A percentile compares a stretch with the other conserved stretches of the same genome.
Evolutionary conservation across 1,140 invertebrate genomes (phyloP).

Genomic region (Daktulosphaira vitifoliae): DNA sequence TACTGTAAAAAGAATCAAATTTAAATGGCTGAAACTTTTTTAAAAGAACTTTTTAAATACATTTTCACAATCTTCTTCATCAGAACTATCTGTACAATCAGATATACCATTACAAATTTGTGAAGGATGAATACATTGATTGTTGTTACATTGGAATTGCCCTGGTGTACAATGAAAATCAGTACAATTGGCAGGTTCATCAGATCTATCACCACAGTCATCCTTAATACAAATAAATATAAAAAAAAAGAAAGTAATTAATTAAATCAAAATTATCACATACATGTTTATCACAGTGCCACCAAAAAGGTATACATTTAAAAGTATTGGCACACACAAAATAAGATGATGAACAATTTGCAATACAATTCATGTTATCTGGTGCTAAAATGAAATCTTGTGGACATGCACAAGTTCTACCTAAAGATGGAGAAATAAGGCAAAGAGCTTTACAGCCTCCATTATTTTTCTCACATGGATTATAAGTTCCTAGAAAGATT

Average conservation of each 20-base stretch:
- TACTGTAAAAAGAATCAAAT: conserved; percentile 35
- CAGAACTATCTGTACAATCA: conserved; percentile 58
- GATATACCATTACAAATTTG: conserved; percentile 58
- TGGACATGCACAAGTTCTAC: conserved; percentile 62
- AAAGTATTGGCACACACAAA: conserved; percentile 64
- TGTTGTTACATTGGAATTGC: conserved; percentile 65
- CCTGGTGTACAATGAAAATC: conserved; percentile 64
- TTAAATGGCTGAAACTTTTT: background rate
- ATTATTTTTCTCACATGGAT: conserved; percentile 46
- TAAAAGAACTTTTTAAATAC: conserved; percentile 1
- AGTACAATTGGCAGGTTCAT: conserved; percentile 61
- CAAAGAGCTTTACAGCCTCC: conserved; percentile 66
- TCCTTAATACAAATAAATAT: conserved; percentile 45
- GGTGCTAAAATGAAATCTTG: conserved; percentile 63
- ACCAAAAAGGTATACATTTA: conserved; percentile 60
- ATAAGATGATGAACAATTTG: conserved; percentile 72
- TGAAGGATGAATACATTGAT: conserved; percentile 58
- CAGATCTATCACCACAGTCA: conserved; percentile 69
- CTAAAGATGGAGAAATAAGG: conserved; percentile 55
- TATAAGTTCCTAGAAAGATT: conserved; percentile 39
- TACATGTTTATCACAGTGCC: conserved; percentile 53
- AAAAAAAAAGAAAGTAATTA: conserved; percentile 2
- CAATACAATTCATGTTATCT: conserved; percentile 58
- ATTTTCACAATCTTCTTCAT: conserved; percentile 46
- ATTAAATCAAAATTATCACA: too few relatives aligned